phyloP scores from a whole-genome alignment of 2,888 invertebrate genomes.

The Carabus problematicus region DNA sequence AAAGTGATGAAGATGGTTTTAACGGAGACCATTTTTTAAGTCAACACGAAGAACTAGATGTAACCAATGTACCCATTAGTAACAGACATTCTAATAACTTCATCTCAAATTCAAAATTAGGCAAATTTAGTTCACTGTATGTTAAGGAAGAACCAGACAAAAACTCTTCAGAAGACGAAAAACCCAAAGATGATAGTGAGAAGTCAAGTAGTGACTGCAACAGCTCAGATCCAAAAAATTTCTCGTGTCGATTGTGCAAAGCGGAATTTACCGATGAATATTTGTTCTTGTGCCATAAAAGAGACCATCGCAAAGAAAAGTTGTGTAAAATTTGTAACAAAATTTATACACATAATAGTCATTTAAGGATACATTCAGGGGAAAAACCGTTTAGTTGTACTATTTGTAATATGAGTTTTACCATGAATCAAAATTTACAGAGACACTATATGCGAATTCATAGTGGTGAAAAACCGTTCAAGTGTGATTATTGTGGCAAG shows the following conservation, averaged over 20 bases:
- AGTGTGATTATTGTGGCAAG: conserved; percentile 19
- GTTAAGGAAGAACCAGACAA: background rate
- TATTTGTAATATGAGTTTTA: conserved; percentile 22
- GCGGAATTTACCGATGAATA: conserved; percentile 22
- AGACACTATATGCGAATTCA: conserved; percentile 20
- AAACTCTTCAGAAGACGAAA: background rate
- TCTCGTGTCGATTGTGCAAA: conserved; percentile 19
- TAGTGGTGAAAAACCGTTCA: conserved; percentile 6
- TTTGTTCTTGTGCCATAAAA: conserved; percentile 22
- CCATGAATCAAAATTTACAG: conserved; percentile 34
- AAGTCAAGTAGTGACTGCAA: background rate
- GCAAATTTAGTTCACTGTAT: too few relatives aligned
- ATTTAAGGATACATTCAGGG: conserved; percentile 19
- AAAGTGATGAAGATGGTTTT: conserved; percentile 19
- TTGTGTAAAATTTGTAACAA: conserved; percentile 29
- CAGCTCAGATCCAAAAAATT: conserved; percentile 3
- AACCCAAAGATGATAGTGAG: too few relatives aligned
- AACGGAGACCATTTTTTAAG: conserved; percentile 21
- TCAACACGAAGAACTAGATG: conserved; percentile 12
- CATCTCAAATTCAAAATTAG: too few relatives aligned
- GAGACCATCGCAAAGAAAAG: conserved; percentile 29
- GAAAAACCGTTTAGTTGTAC: conserved; percentile 25
- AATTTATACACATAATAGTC: conserved; percentile 28
- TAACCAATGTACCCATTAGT: too few relatives aligned
- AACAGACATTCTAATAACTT: too few relatives aligned